Percentiles rank a stretch among this genome's conserved stretches.
phyloP scores from a whole-genome alignment of 2,113 vertebrate species.

The Prunella himalayana region DNA sequence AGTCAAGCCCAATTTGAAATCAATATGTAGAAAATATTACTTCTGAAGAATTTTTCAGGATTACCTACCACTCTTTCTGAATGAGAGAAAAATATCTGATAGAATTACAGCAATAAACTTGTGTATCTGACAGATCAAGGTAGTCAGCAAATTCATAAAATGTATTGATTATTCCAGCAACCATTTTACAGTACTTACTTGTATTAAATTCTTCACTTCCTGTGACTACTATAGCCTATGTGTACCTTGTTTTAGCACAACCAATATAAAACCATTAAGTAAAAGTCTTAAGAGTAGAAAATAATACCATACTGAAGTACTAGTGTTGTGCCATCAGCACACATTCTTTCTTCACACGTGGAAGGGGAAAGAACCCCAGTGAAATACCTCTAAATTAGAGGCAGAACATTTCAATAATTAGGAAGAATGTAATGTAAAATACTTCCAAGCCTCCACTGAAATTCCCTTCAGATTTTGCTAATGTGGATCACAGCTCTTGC shows the following conservation, averaged over 20 bases:
- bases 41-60: neutral
- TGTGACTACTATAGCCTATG: neutral
- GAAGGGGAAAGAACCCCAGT: neutral
- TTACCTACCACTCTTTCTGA: neutral
- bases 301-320: neutral
- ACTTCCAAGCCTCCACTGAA: neutral
- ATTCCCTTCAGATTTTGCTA: slow-evolving; percentile 80
- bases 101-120: slow-evolving; percentile 4
- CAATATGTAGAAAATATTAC: slow-evolving; percentile 4
- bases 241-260: neutral
- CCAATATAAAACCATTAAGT: neutral
- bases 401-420: neutral
- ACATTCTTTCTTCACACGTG: neutral
- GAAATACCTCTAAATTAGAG: neutral
- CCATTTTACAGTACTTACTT: neutral
- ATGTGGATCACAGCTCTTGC: slow-evolving; percentile 46
- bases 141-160: neutral
- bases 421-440: neutral
- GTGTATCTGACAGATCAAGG: neutral
- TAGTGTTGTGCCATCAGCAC: neutral
- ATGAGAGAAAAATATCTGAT: neutral
- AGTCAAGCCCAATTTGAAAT: slow-evolving; percentile 43
- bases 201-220: neutral
- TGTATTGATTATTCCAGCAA: neutral
- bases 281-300: neutral